A percentile compares a stretch with the other conserved stretches of the same genome.
These are phyloP conservation scores for Chamaetylas fuelleborni DNA, from an alignment of 2,113 vertebrate species.

Conservation along the genomic window DNA sequence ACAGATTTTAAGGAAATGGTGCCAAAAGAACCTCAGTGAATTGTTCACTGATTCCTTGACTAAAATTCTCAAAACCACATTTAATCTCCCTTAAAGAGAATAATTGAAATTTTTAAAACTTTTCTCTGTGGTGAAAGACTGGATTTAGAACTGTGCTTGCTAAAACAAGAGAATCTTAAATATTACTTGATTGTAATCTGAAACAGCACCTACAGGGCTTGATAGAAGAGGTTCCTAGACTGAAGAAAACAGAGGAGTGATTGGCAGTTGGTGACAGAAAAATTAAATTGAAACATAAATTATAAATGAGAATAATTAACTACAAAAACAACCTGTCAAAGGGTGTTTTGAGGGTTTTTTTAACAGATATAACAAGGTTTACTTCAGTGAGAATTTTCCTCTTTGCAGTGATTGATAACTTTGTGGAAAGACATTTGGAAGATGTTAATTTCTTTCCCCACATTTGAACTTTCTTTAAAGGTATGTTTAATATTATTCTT, in stretches of 20 bases:
- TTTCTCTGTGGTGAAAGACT: background rate
- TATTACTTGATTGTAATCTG: background rate
- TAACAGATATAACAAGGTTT: background rate
- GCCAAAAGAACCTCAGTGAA: background rate
- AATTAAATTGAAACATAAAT: background rate
- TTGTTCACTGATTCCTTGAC: background rate
- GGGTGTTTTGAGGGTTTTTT: background rate
- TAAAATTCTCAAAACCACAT: background rate
- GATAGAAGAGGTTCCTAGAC: background rate
- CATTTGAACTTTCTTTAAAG: background rate
- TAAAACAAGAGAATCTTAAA: background rate
- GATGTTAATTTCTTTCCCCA: background rate
- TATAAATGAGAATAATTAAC: background rate
- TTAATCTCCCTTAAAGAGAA: background rate
- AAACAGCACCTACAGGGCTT: background rate
- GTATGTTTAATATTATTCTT: too few species aligned
- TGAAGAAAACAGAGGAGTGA: background rate
- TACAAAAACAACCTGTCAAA: background rate
- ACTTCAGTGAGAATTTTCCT: background rate
- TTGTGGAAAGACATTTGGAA: background rate
- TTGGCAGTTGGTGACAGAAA: background rate
- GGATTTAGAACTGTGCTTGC: background rate
- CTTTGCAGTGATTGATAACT: background rate
- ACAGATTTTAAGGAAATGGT: background rate
- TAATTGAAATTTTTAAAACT: background rate